Evolutionary conservation across 2,888 invertebrate species (phyloP).

Genomic region (Pardosa pseudoannulata): DNA sequence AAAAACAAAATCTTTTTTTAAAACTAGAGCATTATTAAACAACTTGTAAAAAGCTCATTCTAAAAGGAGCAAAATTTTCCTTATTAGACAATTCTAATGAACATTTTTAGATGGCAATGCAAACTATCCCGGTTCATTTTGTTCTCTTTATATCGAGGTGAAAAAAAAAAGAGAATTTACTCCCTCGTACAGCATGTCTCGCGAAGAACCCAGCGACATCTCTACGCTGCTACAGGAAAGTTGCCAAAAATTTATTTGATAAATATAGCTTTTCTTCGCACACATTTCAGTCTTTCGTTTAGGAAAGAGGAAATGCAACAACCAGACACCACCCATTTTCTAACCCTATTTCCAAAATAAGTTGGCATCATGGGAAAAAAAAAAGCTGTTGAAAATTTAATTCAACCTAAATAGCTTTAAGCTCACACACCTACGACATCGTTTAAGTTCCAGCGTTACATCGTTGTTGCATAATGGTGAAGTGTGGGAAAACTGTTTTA

Average conservation of each 20-base stretch:
- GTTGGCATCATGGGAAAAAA: not conserved
- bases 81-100: no score
- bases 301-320: not conserved
- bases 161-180: not conserved
- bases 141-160: not conserved
- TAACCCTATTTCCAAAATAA: not conserved
- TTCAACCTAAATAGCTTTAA: no score
- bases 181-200: not conserved
- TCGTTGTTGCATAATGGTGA: no score
- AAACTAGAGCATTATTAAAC: no score
- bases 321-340: not conserved
- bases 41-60: no score
- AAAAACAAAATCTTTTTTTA: no score
- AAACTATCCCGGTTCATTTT: no score
- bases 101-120: no score
- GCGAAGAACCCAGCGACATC: not conserved
- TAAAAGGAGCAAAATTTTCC: no score
- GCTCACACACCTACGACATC: no score
- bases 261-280: slow-evolving; percentile 22
- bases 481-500: no score
- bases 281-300: not conserved
- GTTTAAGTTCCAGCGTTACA: no score
- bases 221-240: not conserved
- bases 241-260: slow-evolving; percentile 22
- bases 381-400: not conserved